A percentile compares a stretch with the other conserved stretches of the same genome.
These are phyloP conservation scores for Athalia rosae DNA, from an alignment of 2,888 invertebrate genomes.

Conservation along the genomic window DNA sequence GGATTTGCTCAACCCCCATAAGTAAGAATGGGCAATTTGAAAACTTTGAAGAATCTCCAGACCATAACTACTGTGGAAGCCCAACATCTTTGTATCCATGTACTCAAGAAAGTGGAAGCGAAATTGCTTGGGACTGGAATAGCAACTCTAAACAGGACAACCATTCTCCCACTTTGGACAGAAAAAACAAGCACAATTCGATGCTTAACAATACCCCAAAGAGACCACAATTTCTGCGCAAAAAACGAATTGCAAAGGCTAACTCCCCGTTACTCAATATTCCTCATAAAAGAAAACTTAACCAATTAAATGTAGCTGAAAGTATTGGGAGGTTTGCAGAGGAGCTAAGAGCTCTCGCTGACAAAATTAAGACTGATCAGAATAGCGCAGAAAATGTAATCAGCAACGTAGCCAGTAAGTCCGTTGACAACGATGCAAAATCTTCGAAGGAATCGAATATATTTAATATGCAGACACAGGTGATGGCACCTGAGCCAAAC, in stretches of 20 bases:
- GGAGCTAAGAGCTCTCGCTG: constrained; percentile 59
- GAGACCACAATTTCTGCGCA: constrained; percentile 55
- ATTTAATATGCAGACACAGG: constrained; percentile 25
- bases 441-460: not conserved
- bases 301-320: constrained; percentile 58
- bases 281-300: constrained; percentile 58
- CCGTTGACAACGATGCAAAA: not conserved
- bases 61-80: constrained; percentile 57
- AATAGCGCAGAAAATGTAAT: constrained; percentile 20
- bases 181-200: constrained; percentile 30
- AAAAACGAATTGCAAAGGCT: constrained; percentile 57
- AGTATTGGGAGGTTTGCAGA: constrained; percentile 59
- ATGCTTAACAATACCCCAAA: constrained; percentile 57
- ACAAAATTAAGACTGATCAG: constrained; percentile 54
- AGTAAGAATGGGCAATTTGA: constrained; percentile 36
- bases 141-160: constrained; percentile 58
- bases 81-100: constrained; percentile 64
- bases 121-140: constrained; percentile 76
- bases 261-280: constrained; percentile 63
- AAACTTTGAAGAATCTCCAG: constrained; percentile 51
- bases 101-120: constrained; percentile 72
- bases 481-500: constrained; percentile 11
- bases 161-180: not conserved
- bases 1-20: constrained; percentile 57
- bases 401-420: no score